Percentiles rank a stretch among this genome's conserved stretches.
Evolutionary conservation across 2,113 vertebrate genomes (phyloP).

Genomic region (Cichladusa arquata): DNA sequence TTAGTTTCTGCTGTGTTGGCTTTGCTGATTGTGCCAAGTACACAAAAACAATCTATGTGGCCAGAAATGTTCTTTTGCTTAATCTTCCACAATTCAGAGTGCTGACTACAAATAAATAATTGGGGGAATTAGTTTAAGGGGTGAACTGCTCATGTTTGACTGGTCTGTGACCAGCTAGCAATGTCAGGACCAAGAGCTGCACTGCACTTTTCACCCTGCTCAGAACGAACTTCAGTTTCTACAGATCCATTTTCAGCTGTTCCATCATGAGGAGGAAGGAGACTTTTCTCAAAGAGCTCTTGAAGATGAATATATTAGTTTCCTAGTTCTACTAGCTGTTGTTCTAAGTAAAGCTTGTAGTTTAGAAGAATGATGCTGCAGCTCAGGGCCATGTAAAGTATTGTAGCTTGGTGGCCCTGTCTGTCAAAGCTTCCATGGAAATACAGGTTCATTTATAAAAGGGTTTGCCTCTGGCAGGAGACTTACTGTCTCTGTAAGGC

Average conservation of each 20-base stretch:
- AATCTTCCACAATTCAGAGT: background rate
- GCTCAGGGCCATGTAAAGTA: background rate
- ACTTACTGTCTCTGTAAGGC: background rate
- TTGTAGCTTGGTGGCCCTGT: background rate
- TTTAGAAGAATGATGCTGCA: background rate
- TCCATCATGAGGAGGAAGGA: background rate
- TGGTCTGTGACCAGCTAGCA: background rate
- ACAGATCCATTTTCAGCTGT: background rate
- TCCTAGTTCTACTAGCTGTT: background rate
- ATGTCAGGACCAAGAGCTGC: background rate
- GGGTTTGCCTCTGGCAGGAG: background rate
- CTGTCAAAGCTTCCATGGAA: background rate
- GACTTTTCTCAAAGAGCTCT: background rate
- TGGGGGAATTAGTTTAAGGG: background rate
- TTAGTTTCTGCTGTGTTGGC: background rate
- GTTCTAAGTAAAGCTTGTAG: background rate
- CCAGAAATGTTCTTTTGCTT: constrained; percentile 2
- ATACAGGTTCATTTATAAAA: background rate
- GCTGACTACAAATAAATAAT: background rate
- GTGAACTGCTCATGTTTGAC: background rate
- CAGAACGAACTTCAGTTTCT: background rate
- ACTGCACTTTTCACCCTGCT: background rate
- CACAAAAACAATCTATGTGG: background rate
- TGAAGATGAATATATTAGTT: background rate
- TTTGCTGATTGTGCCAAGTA: background rate